These are phyloP conservation scores for Pocillopora meandrina DNA, from an alignment of 92 coral and sea anemone genomes.

Conservation along the genomic window DNA sequence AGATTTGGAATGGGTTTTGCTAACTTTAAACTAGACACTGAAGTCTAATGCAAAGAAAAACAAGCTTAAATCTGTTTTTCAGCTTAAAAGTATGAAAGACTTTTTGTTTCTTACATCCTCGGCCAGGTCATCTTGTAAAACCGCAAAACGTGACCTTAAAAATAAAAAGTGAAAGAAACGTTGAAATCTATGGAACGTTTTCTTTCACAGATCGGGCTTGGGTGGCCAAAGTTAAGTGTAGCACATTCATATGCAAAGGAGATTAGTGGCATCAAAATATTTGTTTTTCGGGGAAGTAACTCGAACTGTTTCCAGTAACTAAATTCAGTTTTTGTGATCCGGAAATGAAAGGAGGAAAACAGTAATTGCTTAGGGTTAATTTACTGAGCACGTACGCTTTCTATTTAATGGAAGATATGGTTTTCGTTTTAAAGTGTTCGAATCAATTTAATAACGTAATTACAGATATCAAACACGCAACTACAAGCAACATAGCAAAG, in stretches of 20 bases:
- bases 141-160: neutral
- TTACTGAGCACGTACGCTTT: too few species aligned
- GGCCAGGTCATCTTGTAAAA: neutral
- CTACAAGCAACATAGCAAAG: too few species aligned
- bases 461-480: too few species aligned
- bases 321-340: neutral
- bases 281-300: neutral
- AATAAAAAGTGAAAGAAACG: neutral
- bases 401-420: too few species aligned
- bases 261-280: neutral
- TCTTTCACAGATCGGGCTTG: constrained; percentile 5
- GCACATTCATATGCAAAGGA: neutral
- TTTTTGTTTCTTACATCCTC: neutral
- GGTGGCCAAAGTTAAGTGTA: constrained; percentile 6
- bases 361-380: too few species aligned
- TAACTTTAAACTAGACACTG: neutral
- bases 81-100: neutral
- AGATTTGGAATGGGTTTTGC: neutral
- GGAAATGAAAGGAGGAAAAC: constrained; percentile 2
- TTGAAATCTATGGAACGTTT: neutral
- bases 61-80: neutral
- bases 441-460: too few species aligned
- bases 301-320: neutral
- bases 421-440: too few species aligned
- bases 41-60: neutral